Conservation (phyloP, 1,140 invertebrate genomes). For the Steinernema khuongi region DNA sequence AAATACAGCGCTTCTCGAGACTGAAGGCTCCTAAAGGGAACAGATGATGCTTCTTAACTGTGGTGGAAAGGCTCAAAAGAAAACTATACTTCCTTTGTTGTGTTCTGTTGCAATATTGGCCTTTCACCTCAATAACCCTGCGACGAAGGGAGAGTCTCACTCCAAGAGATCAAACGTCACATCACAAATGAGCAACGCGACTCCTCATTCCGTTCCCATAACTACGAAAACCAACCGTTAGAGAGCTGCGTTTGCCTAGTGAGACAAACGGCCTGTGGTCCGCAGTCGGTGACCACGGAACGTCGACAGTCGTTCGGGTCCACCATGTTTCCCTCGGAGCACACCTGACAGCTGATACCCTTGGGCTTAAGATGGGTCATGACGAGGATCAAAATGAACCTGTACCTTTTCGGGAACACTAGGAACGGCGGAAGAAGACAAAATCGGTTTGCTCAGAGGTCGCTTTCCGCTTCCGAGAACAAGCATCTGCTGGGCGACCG, state of each 20-base stretch:
- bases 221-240: neutral
- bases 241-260: neutral
- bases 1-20: conserved; percentile 29
- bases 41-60: neutral
- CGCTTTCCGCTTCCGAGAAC: neutral
- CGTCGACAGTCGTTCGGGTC: neutral
- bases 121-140: too few species aligned
- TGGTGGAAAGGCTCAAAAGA: neutral
- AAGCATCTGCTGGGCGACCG: conserved; percentile 35
- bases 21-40: conserved; percentile 17
- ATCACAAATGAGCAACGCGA: neutral
- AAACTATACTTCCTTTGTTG: too few species aligned
- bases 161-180: conserved; percentile 17
- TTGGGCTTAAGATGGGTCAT: neutral
- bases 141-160: neutral
- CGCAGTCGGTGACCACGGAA: neutral
- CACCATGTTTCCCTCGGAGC: neutral
- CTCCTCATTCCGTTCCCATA: neutral
- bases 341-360: neutral
- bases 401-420: neutral
- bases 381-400: neutral
- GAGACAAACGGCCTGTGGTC: neutral
- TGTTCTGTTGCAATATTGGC: conserved; percentile 15
- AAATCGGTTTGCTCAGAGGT: neutral
- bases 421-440: neutral